Base-by-base conservation (phyloP, 2,797 vertebrate species). In the Champsocephalus esox region DNA sequence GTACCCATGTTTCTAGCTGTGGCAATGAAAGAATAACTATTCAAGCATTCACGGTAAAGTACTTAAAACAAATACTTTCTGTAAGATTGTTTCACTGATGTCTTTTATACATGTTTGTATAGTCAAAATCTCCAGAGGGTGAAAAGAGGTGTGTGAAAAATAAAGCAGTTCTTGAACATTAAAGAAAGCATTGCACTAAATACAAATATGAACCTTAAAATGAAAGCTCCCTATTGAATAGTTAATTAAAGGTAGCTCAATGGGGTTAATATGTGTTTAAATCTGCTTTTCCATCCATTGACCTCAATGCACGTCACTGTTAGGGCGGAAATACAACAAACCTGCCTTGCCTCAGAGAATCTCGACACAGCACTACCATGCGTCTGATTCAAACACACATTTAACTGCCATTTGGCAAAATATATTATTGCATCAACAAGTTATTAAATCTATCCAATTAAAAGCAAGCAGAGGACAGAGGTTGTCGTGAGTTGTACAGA, bases 361-460 rank as follows among this genome's bases (percentile, higher is more conserved):
- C 24, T 59, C 21, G 17, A 14, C 38, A 16, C 75, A 51, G 41
- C 28, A n/a, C 19, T n/a, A 49, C 14, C 13, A 3, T 59, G 32
- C 9, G 9, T 59, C 16, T 9, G 17, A 16, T 56, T 32, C 14
- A 11, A 55, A 32, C 0, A 50, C 32, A 73, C 38, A 73, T 68
- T 43, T 64, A 75, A 73, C 58, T 56, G 59, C 71, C 60, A 61
- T 66, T 70, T 73, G 48, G 68, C 46, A 43, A 73, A 81, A 66
- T 66, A 77, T 62, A 51, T 48, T 41, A 60, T 75, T 69, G 70
- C 44, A 56, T 75, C 74, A 70, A 58, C 73, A 70, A 28, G 56
- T 54, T 51, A 66, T 58, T 52, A 50, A 56, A 52, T 41, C 66
- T 74, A 66, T 56, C 66, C 58, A 80, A 70, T 88, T 76, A 83